phyloP scores from a whole-genome alignment of 2,797 vertebrate species.

The Tympanoctomys barrerae region DNA sequence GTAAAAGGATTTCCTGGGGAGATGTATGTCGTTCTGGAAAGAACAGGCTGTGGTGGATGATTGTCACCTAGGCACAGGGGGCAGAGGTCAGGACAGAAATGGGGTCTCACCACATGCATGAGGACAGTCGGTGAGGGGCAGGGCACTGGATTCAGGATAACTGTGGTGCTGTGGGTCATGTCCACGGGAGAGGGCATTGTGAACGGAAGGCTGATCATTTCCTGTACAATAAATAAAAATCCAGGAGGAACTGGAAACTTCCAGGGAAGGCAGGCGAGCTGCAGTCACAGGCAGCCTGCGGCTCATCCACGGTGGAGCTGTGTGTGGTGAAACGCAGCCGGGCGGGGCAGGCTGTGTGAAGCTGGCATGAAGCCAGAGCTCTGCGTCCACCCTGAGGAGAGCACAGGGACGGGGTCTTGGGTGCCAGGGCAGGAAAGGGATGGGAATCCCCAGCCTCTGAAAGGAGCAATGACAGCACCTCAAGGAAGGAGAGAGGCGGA shows the following conservation, averaged over 20 bases:
- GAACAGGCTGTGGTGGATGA: neutral
- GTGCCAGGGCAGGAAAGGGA: neutral
- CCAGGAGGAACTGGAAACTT: neutral
- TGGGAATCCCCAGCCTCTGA: neutral
- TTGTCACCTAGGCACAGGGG: too few relatives aligned
- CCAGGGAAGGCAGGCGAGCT: neutral
- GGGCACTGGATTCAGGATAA: neutral
- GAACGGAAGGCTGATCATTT: neutral
- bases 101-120: too few relatives aligned
- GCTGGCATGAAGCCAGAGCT: neutral
- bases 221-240: neutral
- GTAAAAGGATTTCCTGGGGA: neutral
- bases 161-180: neutral
- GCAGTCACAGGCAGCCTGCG: neutral
- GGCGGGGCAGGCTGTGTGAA: neutral
- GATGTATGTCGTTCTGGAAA: neutral
- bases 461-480: neutral
- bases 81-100: neutral
- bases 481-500: neutral
- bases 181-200: accelerated
- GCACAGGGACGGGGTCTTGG: too few relatives aligned
- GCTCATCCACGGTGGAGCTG: accelerated
- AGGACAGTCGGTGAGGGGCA: accelerated
- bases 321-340: accelerated
- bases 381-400: neutral